A percentile compares a stretch with the other conserved stretches of the same genome.
These are phyloP conservation scores for Odontophorus gujanensis DNA, from an alignment of 2,113 vertebrate genomes.

Conservation along the genomic window DNA sequence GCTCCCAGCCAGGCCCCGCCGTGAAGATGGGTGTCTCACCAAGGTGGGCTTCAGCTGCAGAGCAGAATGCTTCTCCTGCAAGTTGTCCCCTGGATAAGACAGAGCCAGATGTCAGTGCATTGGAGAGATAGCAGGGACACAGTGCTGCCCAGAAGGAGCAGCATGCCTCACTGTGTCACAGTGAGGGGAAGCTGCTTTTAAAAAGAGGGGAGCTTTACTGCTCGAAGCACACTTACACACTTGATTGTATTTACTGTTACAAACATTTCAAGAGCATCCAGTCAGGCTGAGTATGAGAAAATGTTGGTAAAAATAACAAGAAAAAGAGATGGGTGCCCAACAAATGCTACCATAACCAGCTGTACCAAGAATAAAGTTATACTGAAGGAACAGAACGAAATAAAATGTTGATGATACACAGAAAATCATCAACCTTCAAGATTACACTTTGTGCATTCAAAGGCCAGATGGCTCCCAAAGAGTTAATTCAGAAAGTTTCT, in stretches of 20 bases:
- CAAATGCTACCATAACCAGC: neutral
- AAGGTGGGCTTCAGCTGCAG: slow-evolving; percentile 78
- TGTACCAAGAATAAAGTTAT: neutral
- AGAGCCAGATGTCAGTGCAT: neutral
- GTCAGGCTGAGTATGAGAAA: neutral
- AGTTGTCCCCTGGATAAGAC: slow-evolving; percentile 51
- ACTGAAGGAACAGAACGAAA: neutral
- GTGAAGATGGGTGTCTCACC: slow-evolving; percentile 75
- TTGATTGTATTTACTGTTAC: too few species aligned
- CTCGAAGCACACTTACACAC: accelerated
- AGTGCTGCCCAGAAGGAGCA: neutral
- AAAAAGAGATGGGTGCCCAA: neutral
- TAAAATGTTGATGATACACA: neutral
- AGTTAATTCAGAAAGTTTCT: neutral
- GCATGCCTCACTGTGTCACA: accelerated
- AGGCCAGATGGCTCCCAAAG: neutral
- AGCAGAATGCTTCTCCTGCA: slow-evolving; percentile 68
- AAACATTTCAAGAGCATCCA: neutral
- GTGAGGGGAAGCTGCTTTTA: neutral
- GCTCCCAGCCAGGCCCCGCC: slow-evolving; percentile 76
- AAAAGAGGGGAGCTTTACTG: neutral
- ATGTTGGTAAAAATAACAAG: neutral
- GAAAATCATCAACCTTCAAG: neutral
- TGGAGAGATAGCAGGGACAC: neutral
- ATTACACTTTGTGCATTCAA: neutral